Conservation (phyloP, 2,888 invertebrate genomes). For the Caradrina clavipalpis region DNA sequence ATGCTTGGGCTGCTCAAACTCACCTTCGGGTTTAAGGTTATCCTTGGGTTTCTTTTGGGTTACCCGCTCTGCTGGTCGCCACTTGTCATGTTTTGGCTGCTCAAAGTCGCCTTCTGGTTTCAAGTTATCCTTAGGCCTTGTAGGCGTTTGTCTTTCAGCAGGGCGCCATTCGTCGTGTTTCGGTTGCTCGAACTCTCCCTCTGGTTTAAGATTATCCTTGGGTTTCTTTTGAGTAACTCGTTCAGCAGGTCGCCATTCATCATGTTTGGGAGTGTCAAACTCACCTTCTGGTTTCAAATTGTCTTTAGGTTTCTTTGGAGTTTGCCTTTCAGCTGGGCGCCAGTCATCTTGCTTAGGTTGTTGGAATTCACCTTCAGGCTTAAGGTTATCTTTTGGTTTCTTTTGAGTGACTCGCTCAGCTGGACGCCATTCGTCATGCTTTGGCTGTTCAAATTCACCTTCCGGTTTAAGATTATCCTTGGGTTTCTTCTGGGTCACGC, state of each 20-base stretch:
- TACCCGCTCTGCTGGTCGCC: conserved; percentile 32
- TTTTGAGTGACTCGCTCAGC: conserved; percentile 71
- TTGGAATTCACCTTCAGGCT: conserved; percentile 85
- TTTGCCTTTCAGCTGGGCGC: conserved; percentile 73
- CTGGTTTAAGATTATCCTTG: conserved; percentile 25
- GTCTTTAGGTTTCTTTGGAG: conserved; percentile 74
- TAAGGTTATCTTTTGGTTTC: conserved; percentile 76
- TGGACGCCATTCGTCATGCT: conserved; percentile 75
- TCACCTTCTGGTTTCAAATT: conserved; percentile 83
- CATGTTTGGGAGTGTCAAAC: conserved; percentile 70
- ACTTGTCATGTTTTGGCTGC: conserved; percentile 80
- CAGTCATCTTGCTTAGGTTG: conserved; percentile 72
- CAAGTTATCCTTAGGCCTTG: conserved; percentile 87
- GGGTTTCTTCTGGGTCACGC: conserved; percentile 71
- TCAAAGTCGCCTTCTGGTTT: conserved; percentile 91
- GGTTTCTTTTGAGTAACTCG: conserved; percentile 73
- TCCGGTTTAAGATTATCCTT: conserved; percentile 81
- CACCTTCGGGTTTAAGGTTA: conserved; percentile 39
- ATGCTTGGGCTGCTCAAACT: conserved; percentile 43
- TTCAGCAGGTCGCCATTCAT: conserved; percentile 85
- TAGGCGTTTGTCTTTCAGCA: conserved; percentile 79
- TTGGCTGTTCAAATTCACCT: conserved; percentile 80
- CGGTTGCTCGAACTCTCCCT: conserved; percentile 86
- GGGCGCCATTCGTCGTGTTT: conserved; percentile 84
- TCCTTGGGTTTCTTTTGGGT: conserved; percentile 34